phyloP scores from a whole-genome alignment of 2,797 vertebrate genomes.

The Psittacula derbiana region DNA sequence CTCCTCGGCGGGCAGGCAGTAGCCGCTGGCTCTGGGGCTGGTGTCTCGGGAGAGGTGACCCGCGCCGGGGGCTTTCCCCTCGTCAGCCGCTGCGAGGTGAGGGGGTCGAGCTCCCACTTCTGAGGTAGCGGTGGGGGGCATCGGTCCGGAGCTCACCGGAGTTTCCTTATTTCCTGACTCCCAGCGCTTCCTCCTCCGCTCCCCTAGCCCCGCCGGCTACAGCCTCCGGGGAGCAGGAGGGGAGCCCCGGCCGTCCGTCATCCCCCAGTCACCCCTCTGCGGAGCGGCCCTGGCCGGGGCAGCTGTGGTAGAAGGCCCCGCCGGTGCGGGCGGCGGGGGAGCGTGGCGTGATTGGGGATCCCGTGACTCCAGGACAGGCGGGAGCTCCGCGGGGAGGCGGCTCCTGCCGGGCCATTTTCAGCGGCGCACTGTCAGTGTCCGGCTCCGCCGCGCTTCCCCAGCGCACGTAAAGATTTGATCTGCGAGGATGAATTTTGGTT shows the following conservation, averaged over 20 bases:
- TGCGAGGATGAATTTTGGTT: neutral
- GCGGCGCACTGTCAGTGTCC: neutral
- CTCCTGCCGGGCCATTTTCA: neutral
- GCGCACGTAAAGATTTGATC: fast-evolving
- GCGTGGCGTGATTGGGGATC: slow-evolving; percentile 26
- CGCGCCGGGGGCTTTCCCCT: too few species aligned
- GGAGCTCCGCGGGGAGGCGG: neutral
- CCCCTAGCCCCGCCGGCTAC: neutral
- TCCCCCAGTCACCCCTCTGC: neutral
- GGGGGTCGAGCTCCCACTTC: neutral
- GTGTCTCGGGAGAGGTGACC: neutral
- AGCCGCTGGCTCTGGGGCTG: neutral
- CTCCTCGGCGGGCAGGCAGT: neutral
- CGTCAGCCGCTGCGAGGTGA: neutral
- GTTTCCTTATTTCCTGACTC: neutral
- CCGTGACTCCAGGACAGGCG: slow-evolving; percentile 36
- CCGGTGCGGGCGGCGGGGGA: neutral
- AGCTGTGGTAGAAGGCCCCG: neutral
- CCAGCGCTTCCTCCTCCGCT: neutral
- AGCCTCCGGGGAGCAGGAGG: neutral
- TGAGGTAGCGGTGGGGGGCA: neutral
- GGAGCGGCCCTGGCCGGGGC: neutral
- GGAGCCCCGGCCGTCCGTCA: too few species aligned
- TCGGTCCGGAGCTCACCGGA: neutral
- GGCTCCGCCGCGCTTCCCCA: neutral